Percentiles rank a stretch among this genome's conserved stretches.
These are phyloP conservation scores for Miltochrista miniata DNA, from an alignment of 2,888 invertebrate species.

Conservation along the genomic window DNA sequence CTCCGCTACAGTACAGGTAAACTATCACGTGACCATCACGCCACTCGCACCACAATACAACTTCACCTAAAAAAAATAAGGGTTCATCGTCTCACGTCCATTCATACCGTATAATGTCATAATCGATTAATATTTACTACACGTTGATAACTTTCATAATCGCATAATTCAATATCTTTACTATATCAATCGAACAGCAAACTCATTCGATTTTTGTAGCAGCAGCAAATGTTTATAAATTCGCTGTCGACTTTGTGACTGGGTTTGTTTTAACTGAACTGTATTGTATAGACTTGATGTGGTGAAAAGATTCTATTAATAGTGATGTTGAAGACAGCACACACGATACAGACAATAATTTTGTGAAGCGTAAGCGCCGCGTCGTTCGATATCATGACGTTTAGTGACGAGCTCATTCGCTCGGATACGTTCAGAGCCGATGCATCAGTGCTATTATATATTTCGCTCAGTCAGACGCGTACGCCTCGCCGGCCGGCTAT, in stretches of 20 bases:
- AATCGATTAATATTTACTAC: slow-evolving; percentile 14
- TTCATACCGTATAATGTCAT: slow-evolving; percentile 21
- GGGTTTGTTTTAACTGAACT: not conserved
- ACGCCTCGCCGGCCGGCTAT: slow-evolving; percentile 61
- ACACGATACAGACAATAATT: slow-evolving; percentile 12
- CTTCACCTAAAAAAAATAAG: slow-evolving; percentile 20
- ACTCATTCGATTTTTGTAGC: slow-evolving; percentile 7
- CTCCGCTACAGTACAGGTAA: slow-evolving; percentile 9
- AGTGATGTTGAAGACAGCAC: slow-evolving; percentile 18
- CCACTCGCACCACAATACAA: slow-evolving; percentile 7
- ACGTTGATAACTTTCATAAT: slow-evolving; percentile 12
- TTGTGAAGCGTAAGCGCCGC: slow-evolving; percentile 65
- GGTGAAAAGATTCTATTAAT: slow-evolving; percentile 11
- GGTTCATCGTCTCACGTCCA: slow-evolving; percentile 22
- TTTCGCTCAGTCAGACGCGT: slow-evolving; percentile 44
- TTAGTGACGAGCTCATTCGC: slow-evolving; percentile 45
- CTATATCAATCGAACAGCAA: too few relatives aligned
- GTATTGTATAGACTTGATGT: not conserved
- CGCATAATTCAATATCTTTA: slow-evolving; percentile 12
- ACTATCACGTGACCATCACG: slow-evolving; percentile 33
- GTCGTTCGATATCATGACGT: slow-evolving; percentile 65
- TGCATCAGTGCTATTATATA: slow-evolving; percentile 43
- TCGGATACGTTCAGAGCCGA: slow-evolving; percentile 39
- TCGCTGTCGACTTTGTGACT: slow-evolving; percentile 8
- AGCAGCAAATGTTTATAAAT: slow-evolving; percentile 8